Evolutionary conservation across 2,888 invertebrate species (phyloP), one percentile per base, ranked within the genome.

Genomic region (Lapara coniferarum): DNA sequence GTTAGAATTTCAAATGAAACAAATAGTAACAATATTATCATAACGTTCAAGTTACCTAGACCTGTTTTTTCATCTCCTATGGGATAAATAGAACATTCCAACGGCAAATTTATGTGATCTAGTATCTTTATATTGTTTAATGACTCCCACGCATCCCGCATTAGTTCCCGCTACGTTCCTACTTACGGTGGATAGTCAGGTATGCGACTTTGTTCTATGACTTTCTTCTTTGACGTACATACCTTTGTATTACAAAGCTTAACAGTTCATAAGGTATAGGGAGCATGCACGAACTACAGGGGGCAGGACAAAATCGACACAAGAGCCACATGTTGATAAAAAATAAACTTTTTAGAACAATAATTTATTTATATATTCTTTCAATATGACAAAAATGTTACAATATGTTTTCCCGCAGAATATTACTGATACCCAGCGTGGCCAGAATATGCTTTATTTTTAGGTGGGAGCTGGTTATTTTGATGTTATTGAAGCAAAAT

Each of bases 141-240:
- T 75, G 69, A 75, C 81, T 84, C 86, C 85, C 85, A 86, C 86
- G 84, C 83, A 77, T 78, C 81, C 81, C 76, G 71, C 71, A 74
- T 74, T 76, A 77, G 71, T 75, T 78, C 78, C 78, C 80, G 79
- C 78, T 80, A 69, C 13, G 69, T 69, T 63, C 44, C 59, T 68
- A 19, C 71, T 71, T 73, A 77, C 69, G 68, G 74, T 74, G 5
- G 37, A 6, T 37, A 71, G 70, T 68, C 75, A 76, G 76, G 73
- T 81, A 76, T 77, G 75, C 67, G 75, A 74, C 44, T 59, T 68
- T 37, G 53, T 69, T 44, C 63, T 46, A 58, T 37, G 59, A 52
- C 13, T 59, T 25, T 25, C 44, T 63, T 55, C 19, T 14, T 59
- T 63, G 59, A 66, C 37, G 12, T 51, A 12, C 12, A 3, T 2